Evolutionary conservation across 2,888 invertebrate genomes (phyloP).

Genomic region (Cantharis nigra): DNA sequence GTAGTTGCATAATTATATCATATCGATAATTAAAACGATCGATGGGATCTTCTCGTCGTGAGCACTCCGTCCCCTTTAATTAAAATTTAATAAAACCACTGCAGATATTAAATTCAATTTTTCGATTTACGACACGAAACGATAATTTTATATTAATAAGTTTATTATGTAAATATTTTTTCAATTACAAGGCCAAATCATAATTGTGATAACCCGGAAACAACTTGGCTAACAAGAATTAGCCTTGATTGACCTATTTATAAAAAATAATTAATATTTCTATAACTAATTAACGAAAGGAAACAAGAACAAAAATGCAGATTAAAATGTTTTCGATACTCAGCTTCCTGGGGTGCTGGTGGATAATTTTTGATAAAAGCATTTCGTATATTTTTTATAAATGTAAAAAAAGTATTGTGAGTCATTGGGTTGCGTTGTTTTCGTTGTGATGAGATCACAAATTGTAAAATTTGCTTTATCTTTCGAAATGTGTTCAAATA

Average conservation of each 20-base stretch:
- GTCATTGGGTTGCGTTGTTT: not conserved
- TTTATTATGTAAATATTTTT: not conserved
- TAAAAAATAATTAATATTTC: not conserved
- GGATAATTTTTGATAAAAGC: not conserved
- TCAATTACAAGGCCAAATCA: not conserved
- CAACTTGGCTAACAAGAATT: not conserved
- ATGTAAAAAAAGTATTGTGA: not conserved
- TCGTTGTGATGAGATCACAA: not conserved
- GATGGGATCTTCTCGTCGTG: not conserved
- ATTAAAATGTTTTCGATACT: not conserved
- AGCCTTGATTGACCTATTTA: slow-evolving; percentile 1
- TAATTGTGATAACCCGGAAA: slow-evolving; percentile 1
- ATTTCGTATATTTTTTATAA: not conserved
- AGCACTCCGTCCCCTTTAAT: not conserved
- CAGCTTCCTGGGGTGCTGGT: not conserved
- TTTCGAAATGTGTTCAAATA: not conserved
- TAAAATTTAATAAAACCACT: not conserved
- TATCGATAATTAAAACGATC: too few species aligned
- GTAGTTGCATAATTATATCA: not conserved
- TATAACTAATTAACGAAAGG: not conserved
- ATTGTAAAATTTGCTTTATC: not conserved
- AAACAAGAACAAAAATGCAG: not conserved
- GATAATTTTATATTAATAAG: not conserved
- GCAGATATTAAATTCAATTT: not conserved
- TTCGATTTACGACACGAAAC: not conserved